These are phyloP conservation scores for Hippocampus abdominalis DNA, from an alignment of 2,113 vertebrate genomes.

Conservation along the genomic window DNA sequence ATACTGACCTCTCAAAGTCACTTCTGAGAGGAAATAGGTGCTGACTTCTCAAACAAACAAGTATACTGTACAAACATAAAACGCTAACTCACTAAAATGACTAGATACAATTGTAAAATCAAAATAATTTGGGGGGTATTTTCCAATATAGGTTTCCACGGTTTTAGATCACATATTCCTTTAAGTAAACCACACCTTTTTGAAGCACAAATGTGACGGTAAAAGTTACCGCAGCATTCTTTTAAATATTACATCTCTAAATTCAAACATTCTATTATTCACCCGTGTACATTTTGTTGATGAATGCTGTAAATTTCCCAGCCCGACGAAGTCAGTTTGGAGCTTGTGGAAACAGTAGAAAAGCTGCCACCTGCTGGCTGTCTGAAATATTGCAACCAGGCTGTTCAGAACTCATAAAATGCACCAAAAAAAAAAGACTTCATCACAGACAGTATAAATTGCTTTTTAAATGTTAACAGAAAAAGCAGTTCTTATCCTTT, in stretches of 20 bases:
- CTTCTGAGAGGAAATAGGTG: neutral
- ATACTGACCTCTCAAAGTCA: constrained; percentile 4
- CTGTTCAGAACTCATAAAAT: constrained; percentile 22
- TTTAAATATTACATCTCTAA: neutral
- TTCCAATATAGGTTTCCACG: neutral
- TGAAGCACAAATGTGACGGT: neutral
- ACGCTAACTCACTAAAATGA: neutral
- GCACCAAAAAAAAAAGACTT: neutral
- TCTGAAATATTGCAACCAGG: constrained; percentile 44
- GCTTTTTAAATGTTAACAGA: neutral
- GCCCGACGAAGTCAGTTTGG: neutral
- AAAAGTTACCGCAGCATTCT: too few relatives aligned
- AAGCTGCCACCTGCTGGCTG: constrained; percentile 77
- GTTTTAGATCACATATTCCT: neutral
- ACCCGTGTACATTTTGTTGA: neutral
- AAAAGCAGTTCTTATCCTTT: neutral
- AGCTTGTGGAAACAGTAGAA: constrained; percentile 65
- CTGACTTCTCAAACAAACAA: constrained; percentile 8
- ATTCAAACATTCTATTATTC: neutral
- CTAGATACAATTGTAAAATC: neutral
- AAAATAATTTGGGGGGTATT: neutral
- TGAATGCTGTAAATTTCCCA: neutral
- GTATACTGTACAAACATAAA: neutral
- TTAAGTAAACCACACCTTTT: neutral
- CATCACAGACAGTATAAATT: neutral